These are phyloP conservation scores for Ictalurus furcatus DNA, from an alignment of 2,113 vertebrate species.

Conservation along the genomic window DNA sequence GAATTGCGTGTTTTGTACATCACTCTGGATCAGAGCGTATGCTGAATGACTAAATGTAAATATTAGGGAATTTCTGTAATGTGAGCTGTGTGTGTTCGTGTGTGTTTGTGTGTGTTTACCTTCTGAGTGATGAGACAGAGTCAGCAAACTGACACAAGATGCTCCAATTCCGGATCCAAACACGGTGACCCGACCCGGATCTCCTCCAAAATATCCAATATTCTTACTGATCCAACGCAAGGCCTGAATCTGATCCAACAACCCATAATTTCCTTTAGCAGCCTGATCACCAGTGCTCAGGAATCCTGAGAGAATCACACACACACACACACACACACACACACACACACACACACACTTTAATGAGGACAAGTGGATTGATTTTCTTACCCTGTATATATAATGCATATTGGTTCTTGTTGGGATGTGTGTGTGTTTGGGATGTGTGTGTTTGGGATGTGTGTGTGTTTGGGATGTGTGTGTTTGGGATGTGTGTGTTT, in stretches of 20 bases:
- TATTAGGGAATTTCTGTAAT: neutral
- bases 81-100: neutral
- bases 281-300: slow-evolving; percentile 97
- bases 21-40: neutral
- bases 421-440: neutral
- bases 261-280: slow-evolving; percentile 95
- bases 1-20: neutral
- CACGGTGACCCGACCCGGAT: slow-evolving; percentile 90
- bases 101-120: slow-evolving; percentile 71
- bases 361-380: neutral
- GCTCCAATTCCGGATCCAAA: slow-evolving; percentile 90
- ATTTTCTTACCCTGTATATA: neutral
- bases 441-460: slow-evolving; percentile 1
- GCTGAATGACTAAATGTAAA: neutral
- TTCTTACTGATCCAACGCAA: slow-evolving; percentile 98
- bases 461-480: neutral
- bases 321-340: slow-evolving; percentile 36
- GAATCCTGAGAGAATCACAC: slow-evolving; percentile 78
- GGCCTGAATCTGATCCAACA: slow-evolving; percentile 96
- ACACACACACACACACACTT: slow-evolving; percentile 16
- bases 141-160: slow-evolving; percentile 86
- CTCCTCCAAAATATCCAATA: slow-evolving; percentile 94
- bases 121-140: slow-evolving; percentile 95
- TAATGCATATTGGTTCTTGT: neutral
- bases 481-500: too few relatives aligned